Base-by-base conservation (phyloP, 2,113 vertebrate genomes). In the Xiphorhynchus elegans region DNA sequence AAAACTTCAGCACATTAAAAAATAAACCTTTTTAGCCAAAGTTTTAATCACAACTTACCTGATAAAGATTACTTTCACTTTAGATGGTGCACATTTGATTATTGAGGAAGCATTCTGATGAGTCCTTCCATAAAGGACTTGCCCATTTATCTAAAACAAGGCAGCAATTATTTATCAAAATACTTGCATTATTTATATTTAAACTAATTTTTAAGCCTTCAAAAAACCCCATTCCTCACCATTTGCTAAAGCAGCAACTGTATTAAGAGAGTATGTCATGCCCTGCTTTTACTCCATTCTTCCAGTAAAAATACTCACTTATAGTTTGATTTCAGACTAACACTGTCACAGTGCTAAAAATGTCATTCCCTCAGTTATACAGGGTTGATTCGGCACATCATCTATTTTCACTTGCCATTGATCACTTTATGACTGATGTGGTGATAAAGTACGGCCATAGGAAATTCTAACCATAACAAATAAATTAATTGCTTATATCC, bases 91-190 rank as follows among this genome's bases (percentile, higher is more conserved):
- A 58, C 99, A 98, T 97, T 99, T 99, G 96, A 99, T 99, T 80
- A 99, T 99, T 90, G 99, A 99, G 16, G 99, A 99, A 73, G 99
- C 99, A 75, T 99, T 99, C 95, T 99, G 99, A 96, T 99, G 99
- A 94, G 99, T 99, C 96, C 98, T 99, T 96, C 99, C 99, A 76
- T 99, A 99, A 6, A 99, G 98, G 89, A 99, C 98, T 87, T 99
- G 99, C 13, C 99, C 99, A 91, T 99, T 99, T 97, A 99, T 99
- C 99, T 99, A 87, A 86, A 63, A 50, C 25, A 95, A 92, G n/a
- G 44, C 0, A 59, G 31, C 8, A 88, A 97, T 93, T 90, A 94
- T 76, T 46, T 73, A 50, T 68, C 26, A 62, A 59, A 91, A 56
- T 55, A 93, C 59, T 90, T 79, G 56, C 63, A 89, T 83, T 91